These are phyloP conservation scores for Lipotes vexillifer DNA, from an alignment of 2,113 vertebrate genomes.

Conservation along the genomic window DNA sequence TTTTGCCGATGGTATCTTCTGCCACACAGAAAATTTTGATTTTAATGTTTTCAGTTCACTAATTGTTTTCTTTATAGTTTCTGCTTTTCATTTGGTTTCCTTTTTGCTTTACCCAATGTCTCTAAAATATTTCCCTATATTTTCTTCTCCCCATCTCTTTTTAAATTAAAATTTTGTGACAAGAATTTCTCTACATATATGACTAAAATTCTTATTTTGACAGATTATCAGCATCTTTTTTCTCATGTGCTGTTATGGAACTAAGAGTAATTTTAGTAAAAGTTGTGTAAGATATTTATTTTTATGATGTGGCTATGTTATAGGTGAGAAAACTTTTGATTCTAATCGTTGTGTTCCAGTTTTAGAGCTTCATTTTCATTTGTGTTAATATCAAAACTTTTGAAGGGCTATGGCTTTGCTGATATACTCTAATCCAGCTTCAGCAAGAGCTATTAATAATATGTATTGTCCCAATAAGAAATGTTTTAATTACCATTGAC, in stretches of 20 bases:
- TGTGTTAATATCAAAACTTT: neutral
- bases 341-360: neutral
- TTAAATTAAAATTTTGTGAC: neutral
- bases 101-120: neutral
- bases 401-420: neutral
- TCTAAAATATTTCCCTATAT: neutral
- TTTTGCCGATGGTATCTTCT: neutral
- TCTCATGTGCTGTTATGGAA: neutral
- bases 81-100: neutral
- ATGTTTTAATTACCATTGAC: neutral
- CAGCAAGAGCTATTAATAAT: neutral
- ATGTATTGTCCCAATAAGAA: neutral
- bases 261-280: neutral
- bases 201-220: neutral
- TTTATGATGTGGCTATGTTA: neutral
- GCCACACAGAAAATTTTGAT: neutral
- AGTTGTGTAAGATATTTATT: neutral
- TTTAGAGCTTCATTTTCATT: neutral
- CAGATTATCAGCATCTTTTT: neutral
- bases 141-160: neutral
- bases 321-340: neutral
- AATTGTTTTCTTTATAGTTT: neutral
- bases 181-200: neutral
- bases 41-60: neutral
- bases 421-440: neutral